Evolutionary conservation across 37 sponge, comb jelly and placozoan species (phyloP), one percentile per base, ranked within the genome.

Genomic region (Oopsacas minuta): DNA sequence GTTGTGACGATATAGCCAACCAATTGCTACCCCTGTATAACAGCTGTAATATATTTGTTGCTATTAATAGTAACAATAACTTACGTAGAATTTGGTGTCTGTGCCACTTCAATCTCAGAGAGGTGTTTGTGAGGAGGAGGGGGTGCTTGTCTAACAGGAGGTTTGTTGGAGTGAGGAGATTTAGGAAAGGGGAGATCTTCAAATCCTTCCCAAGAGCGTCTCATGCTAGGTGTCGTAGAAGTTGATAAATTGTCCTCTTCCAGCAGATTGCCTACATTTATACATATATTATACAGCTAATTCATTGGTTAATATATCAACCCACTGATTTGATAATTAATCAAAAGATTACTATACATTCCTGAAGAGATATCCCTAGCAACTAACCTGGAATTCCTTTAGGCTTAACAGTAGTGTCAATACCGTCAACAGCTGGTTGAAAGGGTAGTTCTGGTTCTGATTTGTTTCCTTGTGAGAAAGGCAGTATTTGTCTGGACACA

Each of bases 161-260:
- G 22, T 5, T 25, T 25, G 22, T 61, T 61, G 32, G 7, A 34
- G 28, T 25, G 17, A 3, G 20, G 75, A 61, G 75, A n/a, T 5
- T 25, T 34, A 3, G 75, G 30, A 34, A 61, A 61, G 30, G 75
- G 75, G 30, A n/a, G 75, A 3, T 61, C 75, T 12, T 61, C 75
- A 34, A 61, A 61, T 61, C 75, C 75, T 34, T 61, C 75, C 75
- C 75, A 61, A 20, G 75, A n/a, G 75, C 28, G 75, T 61, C 30
- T 25, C 75, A 61, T 61, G 30, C 30, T n/a, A 3, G 75, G 75
- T 5, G 75, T 61, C 32, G 75, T 61, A 61, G 17, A 20, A 3
- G 75, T 61, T 3, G 17, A 20, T 34, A 61, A 34, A 25, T 61
- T 25, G 22, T 61, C 75, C 1, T 61, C 28, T 3, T 61, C 75